Conservation (phyloP, 1,140 invertebrate genomes). For the Druon quercuslanigerum region DNA sequence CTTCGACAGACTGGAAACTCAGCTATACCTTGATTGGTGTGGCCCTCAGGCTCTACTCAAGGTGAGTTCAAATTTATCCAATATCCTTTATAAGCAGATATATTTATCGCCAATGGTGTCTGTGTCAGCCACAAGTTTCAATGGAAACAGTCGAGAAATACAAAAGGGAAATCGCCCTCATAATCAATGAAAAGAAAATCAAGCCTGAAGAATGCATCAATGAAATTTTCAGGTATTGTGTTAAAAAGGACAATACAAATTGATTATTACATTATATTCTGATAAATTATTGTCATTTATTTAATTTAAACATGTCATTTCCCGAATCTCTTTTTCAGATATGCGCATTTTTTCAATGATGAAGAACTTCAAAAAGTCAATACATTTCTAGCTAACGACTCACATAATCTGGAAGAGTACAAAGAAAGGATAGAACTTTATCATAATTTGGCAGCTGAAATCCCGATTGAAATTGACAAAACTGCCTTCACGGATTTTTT, state of each 20-base stretch:
- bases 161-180: conserved; percentile 77
- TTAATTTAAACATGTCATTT: neutral
- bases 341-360: conserved; percentile 69
- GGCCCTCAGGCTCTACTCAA: conserved; percentile 69
- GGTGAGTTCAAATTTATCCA: conserved; percentile 64
- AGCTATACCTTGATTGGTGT: conserved; percentile 80
- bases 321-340: conserved; percentile 50
- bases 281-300: neutral
- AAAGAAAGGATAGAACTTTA: conserved; percentile 81
- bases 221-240: conserved; percentile 76
- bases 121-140: conserved; percentile 27
- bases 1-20: conserved; percentile 85
- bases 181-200: conserved; percentile 82
- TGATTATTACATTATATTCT: neutral
- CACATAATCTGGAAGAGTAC: conserved; percentile 81
- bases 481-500: conserved; percentile 90
- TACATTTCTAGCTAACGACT: conserved; percentile 81
- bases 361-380: conserved; percentile 79
- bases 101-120: conserved; percentile 7
- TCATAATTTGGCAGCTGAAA: conserved; percentile 79
- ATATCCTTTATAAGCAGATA: neutral
- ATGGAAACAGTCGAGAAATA: conserved; percentile 60
- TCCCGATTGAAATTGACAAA: conserved; percentile 81
- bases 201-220: conserved; percentile 82
- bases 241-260: conserved; percentile 33